Base-by-base conservation (phyloP, 2,797 vertebrate genomes). In the Mionectes olivaceus region DNA sequence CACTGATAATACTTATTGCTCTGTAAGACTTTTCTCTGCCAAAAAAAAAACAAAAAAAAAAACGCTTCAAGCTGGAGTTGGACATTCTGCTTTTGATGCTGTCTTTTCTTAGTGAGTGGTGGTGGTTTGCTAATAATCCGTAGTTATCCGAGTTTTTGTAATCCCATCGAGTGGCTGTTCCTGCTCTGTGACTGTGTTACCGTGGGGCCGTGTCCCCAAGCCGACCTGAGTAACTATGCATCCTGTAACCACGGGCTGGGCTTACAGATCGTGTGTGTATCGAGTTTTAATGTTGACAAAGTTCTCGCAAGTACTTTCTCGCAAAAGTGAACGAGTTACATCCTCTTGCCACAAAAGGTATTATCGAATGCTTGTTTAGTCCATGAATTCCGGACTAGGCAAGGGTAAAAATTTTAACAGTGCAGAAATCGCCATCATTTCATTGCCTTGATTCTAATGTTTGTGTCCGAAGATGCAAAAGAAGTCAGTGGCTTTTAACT, bases 401-500 rank as follows among this genome's bases (percentile, higher is more conserved):
- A 98, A 98, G 97, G 97, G 97, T 98, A 98, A 98, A 97, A 96
- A 90, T 98, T 98, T 98, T 98, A 99, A 98, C 98, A 98, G 98
- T 98, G 98, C 98, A 99, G 98, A 99, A 99, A 98, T 99, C 98
- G 98, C 99, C 99, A 99, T 99, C 99, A 99, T 99, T 99, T 99
- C 99, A 99, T 99, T 99, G 99, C 99, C 99, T 99, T 99, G 99
- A 99, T 99, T 98, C 98, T 98, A 99, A 99, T 99, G 98, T 98
- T 97, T 98, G 98, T 99, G 99, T 99, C 99, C 96, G 98, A 99
- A 98, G 98, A 99, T 99, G 98, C 99, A 99, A 97, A 98, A 99
- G 98, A 99, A 99, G 98, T 99, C 99, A 99, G 99, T 99, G 99
- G 99, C 99, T 99, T 99, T 99, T 99, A 99, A 99, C 99, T 99